These are phyloP conservation scores for Morpho deidamia DNA, from an alignment of 2,888 invertebrate species.

Conservation along the genomic window DNA sequence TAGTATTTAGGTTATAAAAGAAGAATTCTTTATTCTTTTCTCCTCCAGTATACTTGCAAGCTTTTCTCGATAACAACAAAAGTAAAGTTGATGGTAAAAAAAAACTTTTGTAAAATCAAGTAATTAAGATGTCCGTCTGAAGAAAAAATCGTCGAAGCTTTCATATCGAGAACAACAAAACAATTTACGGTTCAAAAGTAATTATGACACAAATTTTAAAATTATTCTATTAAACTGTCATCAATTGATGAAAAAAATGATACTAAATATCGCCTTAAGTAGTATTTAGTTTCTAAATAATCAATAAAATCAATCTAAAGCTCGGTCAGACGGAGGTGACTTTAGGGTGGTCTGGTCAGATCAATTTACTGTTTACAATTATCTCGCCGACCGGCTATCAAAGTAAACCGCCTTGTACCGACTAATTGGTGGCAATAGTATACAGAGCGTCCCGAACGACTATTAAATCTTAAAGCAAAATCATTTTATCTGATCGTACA, in stretches of 20 bases:
- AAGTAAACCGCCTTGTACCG: conserved; percentile 53
- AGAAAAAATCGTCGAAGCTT: too few species aligned
- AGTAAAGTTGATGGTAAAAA: too few species aligned
- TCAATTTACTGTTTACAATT: conserved; percentile 70
- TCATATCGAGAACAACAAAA: too few species aligned
- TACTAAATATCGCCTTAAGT: not conserved
- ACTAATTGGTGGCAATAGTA: conserved; percentile 72
- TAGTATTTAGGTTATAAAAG: conserved; percentile 2
- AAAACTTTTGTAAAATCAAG: too few species aligned
- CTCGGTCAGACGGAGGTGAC: conserved; percentile 16
- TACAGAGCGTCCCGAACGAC: conserved; percentile 34
- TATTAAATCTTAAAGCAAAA: conserved; percentile 29
- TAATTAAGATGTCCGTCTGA: too few species aligned
- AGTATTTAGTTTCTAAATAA: conserved; percentile 6
- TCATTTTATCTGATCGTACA: conserved; percentile 20
- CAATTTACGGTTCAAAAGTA: too few species aligned
- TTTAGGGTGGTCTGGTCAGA: conserved; percentile 55
- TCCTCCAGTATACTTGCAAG: not conserved
- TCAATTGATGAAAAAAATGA: not conserved
- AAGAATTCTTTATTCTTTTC: too few species aligned
- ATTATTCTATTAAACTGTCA: not conserved
- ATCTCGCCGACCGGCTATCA: conserved; percentile 49
- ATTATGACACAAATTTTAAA: too few species aligned
- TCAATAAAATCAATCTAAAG: conserved; percentile 14
- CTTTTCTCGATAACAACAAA: too few species aligned